phyloP scores from a whole-genome alignment of 1,140 invertebrate species.

The Lucilia sericata region DNA sequence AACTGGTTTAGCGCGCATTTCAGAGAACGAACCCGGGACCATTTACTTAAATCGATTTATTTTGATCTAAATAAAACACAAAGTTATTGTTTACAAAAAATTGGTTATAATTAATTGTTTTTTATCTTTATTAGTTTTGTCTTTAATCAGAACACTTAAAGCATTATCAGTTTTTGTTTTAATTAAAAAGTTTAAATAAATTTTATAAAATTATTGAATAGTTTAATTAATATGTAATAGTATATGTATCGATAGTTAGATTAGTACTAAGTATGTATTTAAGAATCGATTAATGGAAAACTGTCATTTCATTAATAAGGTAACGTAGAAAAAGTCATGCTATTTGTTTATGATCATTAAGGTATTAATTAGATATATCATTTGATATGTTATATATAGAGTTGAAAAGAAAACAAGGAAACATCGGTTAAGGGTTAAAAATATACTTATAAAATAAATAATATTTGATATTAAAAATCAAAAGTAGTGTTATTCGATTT shows the following conservation, averaged over 20 bases:
- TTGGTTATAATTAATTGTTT: too few relatives aligned
- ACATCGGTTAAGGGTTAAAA: not conserved
- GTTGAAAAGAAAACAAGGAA: not conserved
- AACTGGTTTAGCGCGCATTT: too few relatives aligned
- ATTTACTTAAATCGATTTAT: too few relatives aligned
- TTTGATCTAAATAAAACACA: too few relatives aligned
- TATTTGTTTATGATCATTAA: not conserved
- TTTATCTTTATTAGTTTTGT: not conserved
- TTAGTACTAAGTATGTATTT: not conserved
- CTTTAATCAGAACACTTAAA: constrained; percentile 23
- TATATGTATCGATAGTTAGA: not conserved
- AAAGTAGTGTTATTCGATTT: too few relatives aligned
- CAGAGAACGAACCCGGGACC: too few relatives aligned
- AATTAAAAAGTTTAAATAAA: not conserved
- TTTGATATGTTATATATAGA: not conserved
- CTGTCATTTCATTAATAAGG: not conserved
- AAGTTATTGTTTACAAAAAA: too few relatives aligned
- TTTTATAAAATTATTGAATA: not conserved
- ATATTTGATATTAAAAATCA: not conserved
- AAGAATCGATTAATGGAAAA: not conserved
- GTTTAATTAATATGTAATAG: not conserved
- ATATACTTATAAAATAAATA: not conserved
- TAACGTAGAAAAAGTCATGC: not conserved
- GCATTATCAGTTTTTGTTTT: constrained; percentile 6
- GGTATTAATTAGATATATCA: not conserved